These are phyloP conservation scores for Molossus alvarezi DNA, from an alignment of 2,797 vertebrate species.

Conservation along the genomic window DNA sequence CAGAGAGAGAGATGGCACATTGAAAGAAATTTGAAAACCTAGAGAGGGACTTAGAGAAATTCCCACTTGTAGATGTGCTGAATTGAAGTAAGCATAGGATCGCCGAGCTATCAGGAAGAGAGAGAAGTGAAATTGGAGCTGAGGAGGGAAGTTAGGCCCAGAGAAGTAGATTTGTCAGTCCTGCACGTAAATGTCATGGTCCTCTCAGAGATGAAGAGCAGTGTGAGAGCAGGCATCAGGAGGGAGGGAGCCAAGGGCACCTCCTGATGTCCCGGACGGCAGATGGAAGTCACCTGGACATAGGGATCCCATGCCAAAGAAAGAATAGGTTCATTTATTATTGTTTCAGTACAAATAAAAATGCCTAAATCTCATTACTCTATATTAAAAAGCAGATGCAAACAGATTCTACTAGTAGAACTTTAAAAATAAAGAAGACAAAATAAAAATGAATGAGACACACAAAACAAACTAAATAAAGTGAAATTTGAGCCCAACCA, in stretches of 20 bases:
- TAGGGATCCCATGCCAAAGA: neutral
- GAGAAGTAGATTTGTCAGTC: neutral
- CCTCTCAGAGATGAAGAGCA: neutral
- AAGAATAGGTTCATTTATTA: neutral
- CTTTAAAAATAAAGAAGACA: neutral
- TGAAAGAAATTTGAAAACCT: neutral
- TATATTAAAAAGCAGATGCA: neutral
- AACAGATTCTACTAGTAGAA: neutral
- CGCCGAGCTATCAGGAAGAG: neutral
- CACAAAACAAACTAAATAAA: slow-evolving; percentile 1
- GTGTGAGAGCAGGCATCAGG: neutral
- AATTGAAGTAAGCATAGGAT: neutral
- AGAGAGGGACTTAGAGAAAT: neutral
- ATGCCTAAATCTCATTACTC: neutral
- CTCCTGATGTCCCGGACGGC: neutral
- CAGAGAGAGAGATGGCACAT: neutral
- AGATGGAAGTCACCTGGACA: neutral
- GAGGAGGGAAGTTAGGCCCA: neutral
- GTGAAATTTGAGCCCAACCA: neutral
- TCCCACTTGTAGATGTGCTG: neutral
- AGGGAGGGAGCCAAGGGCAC: neutral
- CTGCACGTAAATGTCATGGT: neutral
- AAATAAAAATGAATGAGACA: slow-evolving; percentile 24
- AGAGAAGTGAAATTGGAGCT: neutral
- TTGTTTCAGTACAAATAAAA: neutral